Percentiles rank a stretch among this genome's conserved stretches.
Conservation (phyloP, 35 echinoderm and acorn worm genomes). For the Acanthaster planci region DNA sequence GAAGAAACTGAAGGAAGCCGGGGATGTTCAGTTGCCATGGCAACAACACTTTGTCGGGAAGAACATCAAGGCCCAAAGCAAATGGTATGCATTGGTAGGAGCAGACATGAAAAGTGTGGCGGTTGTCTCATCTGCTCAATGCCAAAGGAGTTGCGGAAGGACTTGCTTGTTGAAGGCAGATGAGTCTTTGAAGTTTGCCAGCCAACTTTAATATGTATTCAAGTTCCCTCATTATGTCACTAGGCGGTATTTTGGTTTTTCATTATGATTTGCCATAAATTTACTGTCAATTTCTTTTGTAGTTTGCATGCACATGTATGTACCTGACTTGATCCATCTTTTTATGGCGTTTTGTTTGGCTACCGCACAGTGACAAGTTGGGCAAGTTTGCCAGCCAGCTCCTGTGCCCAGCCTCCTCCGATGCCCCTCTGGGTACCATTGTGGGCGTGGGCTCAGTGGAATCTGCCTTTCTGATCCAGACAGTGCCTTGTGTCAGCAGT, state of each 20-base stretch:
- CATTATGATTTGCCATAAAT: no score
- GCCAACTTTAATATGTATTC: no score
- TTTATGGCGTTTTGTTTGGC: neutral
- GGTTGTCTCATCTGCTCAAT: neutral
- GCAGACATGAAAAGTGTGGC: neutral
- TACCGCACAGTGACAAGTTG: neutral
- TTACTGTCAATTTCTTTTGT: no score
- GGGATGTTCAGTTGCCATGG: conserved; percentile 63
- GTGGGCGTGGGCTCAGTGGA: conserved; percentile 95
- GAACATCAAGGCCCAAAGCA: conserved; percentile 8
- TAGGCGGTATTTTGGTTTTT: no score
- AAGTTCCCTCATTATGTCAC: no score
- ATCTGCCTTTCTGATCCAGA: conserved; percentile 85
- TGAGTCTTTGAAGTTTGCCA: no score
- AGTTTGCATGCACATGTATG: no score
- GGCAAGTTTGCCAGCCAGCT: conserved; percentile 47
- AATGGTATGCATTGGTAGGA: neutral
- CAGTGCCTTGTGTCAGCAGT: conserved; percentile 64
- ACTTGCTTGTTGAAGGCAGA: no score
- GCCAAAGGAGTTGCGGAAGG: no score
- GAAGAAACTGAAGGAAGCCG: conserved; percentile 49
- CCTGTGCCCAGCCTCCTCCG: neutral
- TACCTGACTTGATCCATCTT: no score
- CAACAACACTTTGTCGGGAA: conserved; percentile 58
- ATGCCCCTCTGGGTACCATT: conserved; percentile 55